A percentile compares a stretch with the other conserved stretches of the same genome.
phyloP scores from a whole-genome alignment of 1,140 invertebrate genomes.

The Drosophila bocqueti region DNA sequence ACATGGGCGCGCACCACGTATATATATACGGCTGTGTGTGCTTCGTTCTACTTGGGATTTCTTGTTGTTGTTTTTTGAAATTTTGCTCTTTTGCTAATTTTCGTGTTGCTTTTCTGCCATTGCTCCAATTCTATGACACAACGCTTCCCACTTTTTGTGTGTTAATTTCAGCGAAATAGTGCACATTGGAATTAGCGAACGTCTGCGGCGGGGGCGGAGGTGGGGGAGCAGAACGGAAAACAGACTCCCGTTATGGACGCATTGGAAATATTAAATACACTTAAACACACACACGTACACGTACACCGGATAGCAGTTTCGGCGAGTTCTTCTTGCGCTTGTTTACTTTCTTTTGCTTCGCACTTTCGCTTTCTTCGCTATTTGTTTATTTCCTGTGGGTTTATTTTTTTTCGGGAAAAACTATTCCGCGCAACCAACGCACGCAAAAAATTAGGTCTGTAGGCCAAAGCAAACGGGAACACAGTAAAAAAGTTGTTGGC shows the following conservation, averaged over 20 bases:
- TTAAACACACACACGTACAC: conserved; percentile 21
- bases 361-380: conserved; percentile 46
- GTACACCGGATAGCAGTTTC: conserved; percentile 13
- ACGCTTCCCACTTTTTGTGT: conserved; percentile 39
- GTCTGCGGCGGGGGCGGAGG: not conserved
- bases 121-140: conserved; percentile 81
- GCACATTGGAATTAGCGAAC: conserved; percentile 45
- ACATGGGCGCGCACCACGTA: conserved; percentile 23
- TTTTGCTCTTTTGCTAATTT: conserved; percentile 54
- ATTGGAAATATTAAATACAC: conserved; percentile 51
- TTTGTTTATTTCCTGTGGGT: conserved; percentile 67
- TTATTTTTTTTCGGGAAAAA: conserved; percentile 74
- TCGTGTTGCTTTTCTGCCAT: conserved; percentile 39
- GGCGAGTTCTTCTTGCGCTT: conserved; percentile 40
- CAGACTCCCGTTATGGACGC: conserved; percentile 58
- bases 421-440: conserved; percentile 72
- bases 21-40: conserved; percentile 24
- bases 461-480: conserved; percentile 82
- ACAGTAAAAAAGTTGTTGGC: conserved; percentile 81
- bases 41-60: conserved; percentile 26
- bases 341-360: conserved; percentile 21
- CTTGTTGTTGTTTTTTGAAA: conserved; percentile 45
- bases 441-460: conserved; percentile 84
- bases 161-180: conserved; percentile 63
- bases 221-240: conserved; percentile 13